These are phyloP conservation scores for Sebastes itinus DNA, from an alignment of 2,797 vertebrate species.

Conservation along the genomic window DNA sequence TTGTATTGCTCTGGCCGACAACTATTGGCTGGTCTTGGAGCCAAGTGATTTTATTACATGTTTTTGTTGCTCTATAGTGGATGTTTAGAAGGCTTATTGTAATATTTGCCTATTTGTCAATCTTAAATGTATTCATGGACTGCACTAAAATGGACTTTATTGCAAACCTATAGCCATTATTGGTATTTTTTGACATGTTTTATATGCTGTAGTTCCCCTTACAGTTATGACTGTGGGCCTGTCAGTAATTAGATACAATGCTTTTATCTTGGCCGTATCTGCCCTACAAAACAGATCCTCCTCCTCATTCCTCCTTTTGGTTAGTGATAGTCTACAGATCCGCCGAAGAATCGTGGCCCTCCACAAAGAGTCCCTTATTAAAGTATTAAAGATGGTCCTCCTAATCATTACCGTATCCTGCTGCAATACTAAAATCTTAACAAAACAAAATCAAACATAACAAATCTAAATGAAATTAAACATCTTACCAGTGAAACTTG, in stretches of 20 bases:
- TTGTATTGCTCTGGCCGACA: background rate
- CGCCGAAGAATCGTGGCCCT: background rate
- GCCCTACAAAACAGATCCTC: background rate
- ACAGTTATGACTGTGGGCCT: background rate
- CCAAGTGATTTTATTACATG: background rate
- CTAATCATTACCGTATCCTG: background rate
- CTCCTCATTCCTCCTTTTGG: background rate
- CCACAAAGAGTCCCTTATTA: background rate
- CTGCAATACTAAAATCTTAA: background rate
- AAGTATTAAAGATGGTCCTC: background rate
- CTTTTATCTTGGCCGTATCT: background rate
- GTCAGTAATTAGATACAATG: background rate
- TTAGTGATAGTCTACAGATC: background rate
- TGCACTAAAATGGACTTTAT: background rate
- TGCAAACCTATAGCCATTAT: background rate
- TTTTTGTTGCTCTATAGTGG: background rate
- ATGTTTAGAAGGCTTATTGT: background rate
- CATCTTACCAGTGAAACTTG: constrained; percentile 79
- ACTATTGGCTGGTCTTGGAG: background rate
- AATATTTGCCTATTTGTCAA: background rate
- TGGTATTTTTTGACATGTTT: background rate
- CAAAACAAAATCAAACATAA: background rate
- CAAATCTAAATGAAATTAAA: background rate
- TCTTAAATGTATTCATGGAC: background rate
- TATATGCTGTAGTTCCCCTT: background rate